Evolutionary conservation across 2,113 vertebrate genomes (phyloP), one percentile per base, ranked within the genome.

Genomic region (Opisthocomus hoazin): DNA sequence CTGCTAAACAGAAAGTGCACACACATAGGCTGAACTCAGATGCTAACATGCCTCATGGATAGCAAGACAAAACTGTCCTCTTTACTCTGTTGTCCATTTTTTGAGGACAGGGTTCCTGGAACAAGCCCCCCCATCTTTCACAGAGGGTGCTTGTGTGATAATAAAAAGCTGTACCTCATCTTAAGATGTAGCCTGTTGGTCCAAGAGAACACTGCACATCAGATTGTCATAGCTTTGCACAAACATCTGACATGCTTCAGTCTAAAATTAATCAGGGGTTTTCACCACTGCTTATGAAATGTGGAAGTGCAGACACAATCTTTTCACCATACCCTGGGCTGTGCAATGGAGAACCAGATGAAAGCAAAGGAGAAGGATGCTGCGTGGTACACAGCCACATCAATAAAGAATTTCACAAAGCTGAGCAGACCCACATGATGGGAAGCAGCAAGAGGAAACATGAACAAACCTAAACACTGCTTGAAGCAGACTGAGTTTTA

Each of bases 331-430:
- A 37, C 23, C 24, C 24, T 80, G 91, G 32, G 20, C 37, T 69
- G 29, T 57, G 54, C 32, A 60, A 53, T 1, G 3, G 50, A 77
- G 41, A 74, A 34, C 19, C 19, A 69, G n/a, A 39, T 15, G 46
- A 83, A 84, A 90, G 56, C 15, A 50, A 93, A 41, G 8, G 65
- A 91, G 58, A 70, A 86, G 69, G n/a, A 88, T 81, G 15, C 17
- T 87, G 43, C 1, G 2, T 3, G 2, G 51, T 39, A 63, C 80
- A 73, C 29, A 58, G 37, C 24, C 66, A 81, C 0, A 0, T 41
- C 50, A 81, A 23, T 39, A 89, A 89, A 63, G 36, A 34, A 48
- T 78, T 87, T 88, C 36, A 56, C 32, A 64, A 92, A 89, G n/a
- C 54, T 84, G 63, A 65, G 32, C 21, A 2, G 3, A 57, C 43